These are phyloP conservation scores for Furcifer pardalis DNA, from an alignment of 2,797 vertebrate species.

Conservation along the genomic window DNA sequence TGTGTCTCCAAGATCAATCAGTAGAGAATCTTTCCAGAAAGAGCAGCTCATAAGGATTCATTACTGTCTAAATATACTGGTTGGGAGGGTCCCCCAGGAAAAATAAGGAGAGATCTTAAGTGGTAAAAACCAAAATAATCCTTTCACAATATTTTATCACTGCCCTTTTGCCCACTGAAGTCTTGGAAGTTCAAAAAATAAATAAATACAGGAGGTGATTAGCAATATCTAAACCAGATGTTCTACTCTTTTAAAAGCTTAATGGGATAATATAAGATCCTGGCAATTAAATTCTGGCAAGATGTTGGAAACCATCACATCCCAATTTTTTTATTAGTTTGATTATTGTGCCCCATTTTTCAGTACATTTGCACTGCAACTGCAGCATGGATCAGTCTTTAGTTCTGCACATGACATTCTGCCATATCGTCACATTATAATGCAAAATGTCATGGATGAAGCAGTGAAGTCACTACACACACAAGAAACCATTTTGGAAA, in stretches of 20 bases:
- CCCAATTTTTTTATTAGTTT: constrained; percentile 47
- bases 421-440: neutral
- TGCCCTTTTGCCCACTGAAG: neutral
- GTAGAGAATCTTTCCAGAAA: neutral
- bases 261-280: constrained; percentile 62
- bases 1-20: neutral
- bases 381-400: neutral
- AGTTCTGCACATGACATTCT: neutral
- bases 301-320: constrained; percentile 32
- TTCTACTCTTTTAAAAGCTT: constrained; percentile 58
- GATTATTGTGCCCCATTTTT: constrained; percentile 9
- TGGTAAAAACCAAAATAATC: neutral
- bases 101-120: neutral
- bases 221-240: constrained; percentile 72
- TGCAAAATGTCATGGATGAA: neutral
- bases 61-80: too few relatives aligned
- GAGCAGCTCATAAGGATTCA: too few relatives aligned
- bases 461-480: neutral
- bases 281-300: constrained; percentile 46
- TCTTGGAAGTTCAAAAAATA: constrained; percentile 50
- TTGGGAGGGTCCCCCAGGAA: neutral
- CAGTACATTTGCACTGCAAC: neutral
- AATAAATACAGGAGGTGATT: constrained; percentile 66
- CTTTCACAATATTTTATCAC: neutral
- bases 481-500: neutral